phyloP scores from a whole-genome alignment of 2,797 vertebrate genomes.

The Sylvia borin region DNA sequence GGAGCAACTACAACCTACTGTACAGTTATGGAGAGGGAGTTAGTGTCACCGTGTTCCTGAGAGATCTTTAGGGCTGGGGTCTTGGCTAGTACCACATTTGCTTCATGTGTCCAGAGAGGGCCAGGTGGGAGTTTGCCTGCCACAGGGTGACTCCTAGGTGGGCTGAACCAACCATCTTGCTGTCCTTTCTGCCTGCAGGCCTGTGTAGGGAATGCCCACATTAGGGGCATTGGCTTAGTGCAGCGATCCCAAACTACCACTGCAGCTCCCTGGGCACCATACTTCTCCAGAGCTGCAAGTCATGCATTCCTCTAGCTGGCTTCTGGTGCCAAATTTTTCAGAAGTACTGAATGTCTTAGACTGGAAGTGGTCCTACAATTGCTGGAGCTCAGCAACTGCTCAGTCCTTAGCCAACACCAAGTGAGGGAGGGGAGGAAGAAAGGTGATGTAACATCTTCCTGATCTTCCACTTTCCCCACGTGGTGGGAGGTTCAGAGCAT shows the following conservation, averaged over 20 bases:
- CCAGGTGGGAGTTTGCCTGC: not conserved
- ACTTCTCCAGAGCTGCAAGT: not conserved
- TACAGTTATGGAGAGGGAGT: not conserved
- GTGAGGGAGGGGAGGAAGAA: not conserved
- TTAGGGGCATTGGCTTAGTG: not conserved
- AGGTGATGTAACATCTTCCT: not conserved
- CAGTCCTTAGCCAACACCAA: not conserved
- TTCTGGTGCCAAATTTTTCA: not conserved
- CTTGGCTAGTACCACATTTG: not conserved
- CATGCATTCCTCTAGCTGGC: not conserved
- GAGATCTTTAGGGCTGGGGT: not conserved
- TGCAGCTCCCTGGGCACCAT: not conserved
- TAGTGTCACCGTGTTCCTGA: rapidly evolving
- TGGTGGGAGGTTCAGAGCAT: not conserved
- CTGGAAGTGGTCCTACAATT: not conserved
- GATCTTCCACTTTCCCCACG: not conserved
- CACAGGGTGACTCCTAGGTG: not conserved
- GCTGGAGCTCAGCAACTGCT: not conserved
- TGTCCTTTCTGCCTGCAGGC: not conserved
- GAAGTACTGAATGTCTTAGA: not conserved
- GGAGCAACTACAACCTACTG: not conserved
- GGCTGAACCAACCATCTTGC: not conserved
- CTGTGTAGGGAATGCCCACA: rapidly evolving
- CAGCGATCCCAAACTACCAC: rapidly evolving
- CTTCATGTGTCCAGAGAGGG: rapidly evolving